These are phyloP conservation scores for Etheostoma perlongum DNA, from an alignment of 2,797 vertebrate species.

Conservation along the genomic window DNA sequence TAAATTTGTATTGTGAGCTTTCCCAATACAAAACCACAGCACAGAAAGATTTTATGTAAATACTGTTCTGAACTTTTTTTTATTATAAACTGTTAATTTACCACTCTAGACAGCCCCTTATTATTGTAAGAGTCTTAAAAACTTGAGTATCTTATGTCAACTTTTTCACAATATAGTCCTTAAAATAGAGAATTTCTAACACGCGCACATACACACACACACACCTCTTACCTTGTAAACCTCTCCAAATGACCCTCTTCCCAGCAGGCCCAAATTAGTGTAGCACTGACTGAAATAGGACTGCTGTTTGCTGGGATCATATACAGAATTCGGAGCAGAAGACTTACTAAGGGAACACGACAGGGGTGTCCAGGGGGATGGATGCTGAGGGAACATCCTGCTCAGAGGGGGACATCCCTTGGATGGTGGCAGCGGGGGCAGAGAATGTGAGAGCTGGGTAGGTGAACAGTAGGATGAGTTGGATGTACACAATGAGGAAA, in stretches of 20 bases:
- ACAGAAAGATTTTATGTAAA: slow-evolving; percentile 2
- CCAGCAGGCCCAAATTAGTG: slow-evolving; percentile 88
- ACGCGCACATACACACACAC: too few relatives aligned
- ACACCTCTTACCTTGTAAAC: slow-evolving; percentile 89
- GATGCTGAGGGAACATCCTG: slow-evolving; percentile 85
- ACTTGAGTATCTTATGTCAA: background rate
- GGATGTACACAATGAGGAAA: slow-evolving; percentile 72
- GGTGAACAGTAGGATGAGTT: slow-evolving; percentile 70
- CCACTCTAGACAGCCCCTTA: background rate
- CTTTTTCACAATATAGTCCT: background rate
- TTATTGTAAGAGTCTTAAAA: background rate
- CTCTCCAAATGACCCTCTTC: slow-evolving; percentile 92
- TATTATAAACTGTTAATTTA: background rate
- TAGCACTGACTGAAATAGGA: slow-evolving; percentile 92
- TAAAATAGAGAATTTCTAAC: background rate
- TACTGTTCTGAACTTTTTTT: background rate
- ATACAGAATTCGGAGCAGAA: slow-evolving; percentile 72
- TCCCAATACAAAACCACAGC: slow-evolving; percentile 1
- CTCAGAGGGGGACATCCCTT: slow-evolving; percentile 87
- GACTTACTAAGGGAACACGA: slow-evolving; percentile 85
- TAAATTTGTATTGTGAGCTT: slow-evolving; percentile 6
- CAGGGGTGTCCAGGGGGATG: slow-evolving; percentile 86
- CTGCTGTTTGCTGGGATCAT: slow-evolving; percentile 85
- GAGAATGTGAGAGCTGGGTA: slow-evolving; percentile 73
- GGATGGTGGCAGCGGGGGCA: slow-evolving; percentile 88